phyloP scores from a whole-genome alignment of 2,888 invertebrate genomes.

The Cactoblastis cactorum region DNA sequence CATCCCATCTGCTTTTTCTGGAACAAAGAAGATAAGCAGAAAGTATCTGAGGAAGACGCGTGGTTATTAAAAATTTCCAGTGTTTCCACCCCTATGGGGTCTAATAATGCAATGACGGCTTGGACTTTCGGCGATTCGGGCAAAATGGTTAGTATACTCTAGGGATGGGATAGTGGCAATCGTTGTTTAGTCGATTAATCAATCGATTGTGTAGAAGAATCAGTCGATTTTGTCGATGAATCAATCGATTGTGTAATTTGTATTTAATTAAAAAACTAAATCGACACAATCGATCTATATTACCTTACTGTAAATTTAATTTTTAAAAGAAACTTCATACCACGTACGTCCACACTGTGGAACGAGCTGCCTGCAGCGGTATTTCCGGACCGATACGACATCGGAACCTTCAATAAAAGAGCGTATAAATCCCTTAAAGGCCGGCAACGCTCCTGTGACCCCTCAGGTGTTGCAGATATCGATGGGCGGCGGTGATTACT shows the following conservation, averaged over 20 bases:
- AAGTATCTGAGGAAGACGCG: slow-evolving; percentile 20
- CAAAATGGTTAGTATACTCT: slow-evolving; percentile 36
- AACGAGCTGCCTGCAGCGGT: no score
- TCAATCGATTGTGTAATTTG: neutral
- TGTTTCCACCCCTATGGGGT: slow-evolving; percentile 28
- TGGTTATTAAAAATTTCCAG: slow-evolving; percentile 38
- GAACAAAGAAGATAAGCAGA: slow-evolving; percentile 35
- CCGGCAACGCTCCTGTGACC: no score
- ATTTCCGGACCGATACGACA: no score
- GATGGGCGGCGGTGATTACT: no score
- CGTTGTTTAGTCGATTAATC: neutral
- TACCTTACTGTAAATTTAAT: no score
- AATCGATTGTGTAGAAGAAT: neutral
- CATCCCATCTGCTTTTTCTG: slow-evolving; percentile 54
- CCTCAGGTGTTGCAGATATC: no score
- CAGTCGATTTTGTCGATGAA: neutral
- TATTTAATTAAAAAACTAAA: no score
- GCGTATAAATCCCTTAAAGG: no score
- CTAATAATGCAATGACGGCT: slow-evolving; percentile 29
- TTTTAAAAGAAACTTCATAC: no score
- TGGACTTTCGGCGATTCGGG: slow-evolving; percentile 40
- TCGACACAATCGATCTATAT: no score
- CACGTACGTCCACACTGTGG: no score
- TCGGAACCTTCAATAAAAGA: no score
- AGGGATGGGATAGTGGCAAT: neutral